phyloP scores from a whole-genome alignment of 2,113 vertebrate species.

The Gracilinanus agilis region DNA sequence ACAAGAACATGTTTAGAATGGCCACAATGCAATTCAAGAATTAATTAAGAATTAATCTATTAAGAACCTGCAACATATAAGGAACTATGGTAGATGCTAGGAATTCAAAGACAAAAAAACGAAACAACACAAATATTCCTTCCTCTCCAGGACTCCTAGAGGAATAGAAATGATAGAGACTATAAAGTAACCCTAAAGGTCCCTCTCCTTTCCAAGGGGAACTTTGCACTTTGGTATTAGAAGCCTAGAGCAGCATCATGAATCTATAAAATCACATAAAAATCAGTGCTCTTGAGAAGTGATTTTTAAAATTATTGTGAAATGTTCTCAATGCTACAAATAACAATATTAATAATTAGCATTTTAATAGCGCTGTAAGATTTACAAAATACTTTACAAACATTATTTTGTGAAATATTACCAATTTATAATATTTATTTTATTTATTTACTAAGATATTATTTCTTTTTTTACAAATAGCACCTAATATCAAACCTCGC shows the following conservation, averaged over 20 bases:
- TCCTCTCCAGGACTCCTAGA: too few relatives aligned
- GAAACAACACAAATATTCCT: background rate
- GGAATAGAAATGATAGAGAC: background rate
- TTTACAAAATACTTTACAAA: background rate
- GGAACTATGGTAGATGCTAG: background rate
- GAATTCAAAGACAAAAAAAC: background rate
- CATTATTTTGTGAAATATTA: background rate
- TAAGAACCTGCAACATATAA: background rate
- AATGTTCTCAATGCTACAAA: background rate
- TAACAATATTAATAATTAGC: background rate
- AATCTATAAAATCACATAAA: background rate
- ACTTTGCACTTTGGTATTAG: background rate
- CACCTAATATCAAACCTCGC: background rate
- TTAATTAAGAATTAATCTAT: background rate
- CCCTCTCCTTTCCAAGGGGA: conserved; percentile 29
- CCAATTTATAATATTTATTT: background rate
- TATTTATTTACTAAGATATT: background rate
- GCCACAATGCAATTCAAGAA: background rate
- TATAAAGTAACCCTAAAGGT: background rate
- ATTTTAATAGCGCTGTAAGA: background rate
- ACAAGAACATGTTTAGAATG: conserved; percentile 7
- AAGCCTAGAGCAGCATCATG: background rate
- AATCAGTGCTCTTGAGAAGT: background rate
- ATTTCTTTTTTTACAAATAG: background rate
- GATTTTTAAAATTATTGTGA: background rate